These are phyloP conservation scores for Paramisgurnus dabryanus DNA, from an alignment of 2,113 vertebrate species.

Conservation along the genomic window DNA sequence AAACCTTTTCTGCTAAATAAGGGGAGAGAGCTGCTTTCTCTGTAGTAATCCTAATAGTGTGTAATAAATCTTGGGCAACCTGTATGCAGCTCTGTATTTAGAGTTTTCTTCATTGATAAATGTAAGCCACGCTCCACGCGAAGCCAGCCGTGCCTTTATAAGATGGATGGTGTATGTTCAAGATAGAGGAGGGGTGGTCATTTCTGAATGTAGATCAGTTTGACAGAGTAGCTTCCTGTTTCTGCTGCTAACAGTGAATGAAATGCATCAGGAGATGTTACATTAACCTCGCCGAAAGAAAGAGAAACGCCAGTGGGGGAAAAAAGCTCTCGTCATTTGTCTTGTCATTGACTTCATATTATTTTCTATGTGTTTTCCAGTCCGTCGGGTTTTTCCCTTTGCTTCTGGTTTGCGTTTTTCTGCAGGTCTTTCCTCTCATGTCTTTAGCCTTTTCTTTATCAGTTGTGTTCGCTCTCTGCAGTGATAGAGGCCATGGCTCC, in stretches of 20 bases:
- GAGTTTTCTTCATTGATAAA: slow-evolving; percentile 65
- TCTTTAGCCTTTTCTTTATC: slow-evolving; percentile 7
- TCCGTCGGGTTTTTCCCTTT: slow-evolving; percentile 51
- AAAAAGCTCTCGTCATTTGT: slow-evolving; percentile 61
- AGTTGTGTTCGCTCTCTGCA: slow-evolving; percentile 60
- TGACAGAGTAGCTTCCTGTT: slow-evolving; percentile 66
- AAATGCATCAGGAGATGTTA: slow-evolving; percentile 69
- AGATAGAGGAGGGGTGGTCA: slow-evolving; percentile 49
- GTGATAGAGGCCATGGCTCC: slow-evolving; percentile 86
- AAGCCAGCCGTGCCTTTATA: slow-evolving; percentile 58
- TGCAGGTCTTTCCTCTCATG: neutral
- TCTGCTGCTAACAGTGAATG: slow-evolving; percentile 67
- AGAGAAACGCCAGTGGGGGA: slow-evolving; percentile 27
- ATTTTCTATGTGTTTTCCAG: slow-evolving; percentile 57
- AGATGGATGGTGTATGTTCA: slow-evolving; percentile 66
- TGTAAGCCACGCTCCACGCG: slow-evolving; percentile 62
- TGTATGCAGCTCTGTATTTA: slow-evolving; percentile 63
- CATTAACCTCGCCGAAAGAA: slow-evolving; percentile 63
- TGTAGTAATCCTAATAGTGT: slow-evolving; percentile 55
- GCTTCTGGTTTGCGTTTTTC: neutral
- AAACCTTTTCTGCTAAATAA: slow-evolving; percentile 40
- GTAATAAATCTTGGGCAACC: slow-evolving; percentile 64
- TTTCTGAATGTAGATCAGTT: slow-evolving; percentile 67
- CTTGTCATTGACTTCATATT: slow-evolving; percentile 63
- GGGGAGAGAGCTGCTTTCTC: slow-evolving; percentile 47